Base-by-base conservation (phyloP, 1,140 invertebrate genomes). In the Drosophila santomea region DNA sequence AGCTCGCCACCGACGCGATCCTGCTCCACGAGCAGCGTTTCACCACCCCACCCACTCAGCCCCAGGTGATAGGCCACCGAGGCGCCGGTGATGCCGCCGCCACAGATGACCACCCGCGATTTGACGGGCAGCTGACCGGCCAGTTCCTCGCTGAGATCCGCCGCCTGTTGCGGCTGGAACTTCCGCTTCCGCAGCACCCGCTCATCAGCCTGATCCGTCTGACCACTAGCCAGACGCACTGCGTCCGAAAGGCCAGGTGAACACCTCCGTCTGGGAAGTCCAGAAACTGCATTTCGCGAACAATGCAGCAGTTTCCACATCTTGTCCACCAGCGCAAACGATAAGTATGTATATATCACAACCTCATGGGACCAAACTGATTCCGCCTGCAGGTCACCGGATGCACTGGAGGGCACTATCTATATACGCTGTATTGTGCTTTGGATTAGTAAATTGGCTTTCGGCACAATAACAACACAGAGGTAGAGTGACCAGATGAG, bases 21-120 rank as follows among this genome's bases (percentile, higher is more conserved):
- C 93, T 97, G 96, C 91, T 99, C 98, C 58, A 99, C 93, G 1
- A 99, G 90, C 59, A 98, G 93, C 17, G 98, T 98, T 69, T 97
- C 94, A 39, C 93, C 93, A 36, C 96, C 97, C 95, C 96, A 97
- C 58, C 98, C 98, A 71, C 95, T 92, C 83, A 96, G 93, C 7
- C 97, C 96, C 38, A 99, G 93, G 93, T 99, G 97, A 93, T 99
- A 99, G 8, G 98, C 98, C 3, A 99, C 96, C 20, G 98, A 97
- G 36, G 97, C 96, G 17, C 98, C 98, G 93, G 98, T 96, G 36
- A 99, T 95, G 48, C 98, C 98, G 44, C 97, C 98, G 14, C 98
- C 98, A 93, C 98, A 98, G 85, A 99, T 89, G 7, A 92, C 88
- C 2, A 92, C 91, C 1, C 88, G 74, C 2, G 81, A 59, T 38